Base-by-base conservation (phyloP, 2,888 invertebrate species). In the Notocelia uddmanniana region DNA sequence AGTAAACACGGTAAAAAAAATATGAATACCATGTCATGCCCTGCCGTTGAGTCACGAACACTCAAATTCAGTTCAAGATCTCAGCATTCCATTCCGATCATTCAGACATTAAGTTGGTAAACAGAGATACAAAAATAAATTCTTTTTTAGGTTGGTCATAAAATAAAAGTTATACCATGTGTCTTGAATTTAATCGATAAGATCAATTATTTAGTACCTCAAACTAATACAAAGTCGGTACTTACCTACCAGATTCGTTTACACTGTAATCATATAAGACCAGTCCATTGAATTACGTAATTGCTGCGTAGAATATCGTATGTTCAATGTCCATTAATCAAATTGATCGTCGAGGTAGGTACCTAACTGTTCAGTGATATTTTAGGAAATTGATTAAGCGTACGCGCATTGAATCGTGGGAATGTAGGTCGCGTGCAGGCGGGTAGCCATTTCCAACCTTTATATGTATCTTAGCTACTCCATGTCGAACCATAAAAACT, bases 401-500 rank as follows among this genome's bases (percentile, higher is more conserved):
- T 75, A 74, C 77, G 75, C 76, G 76, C 77, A 77, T 74, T 77
- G 79, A 74, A 76, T 76, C 76, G 76, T 75, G 76, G 79, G 85
- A 83, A 90, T 90, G 86, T 83, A 84, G 89, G 89, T 87, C 90
- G 83, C 76, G 75, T 81, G 81, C 82, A 82, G 81, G 83, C 85
- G 83, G 82, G 79, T 84, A 84, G 87, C 85, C 90, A 90, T 90
- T 91, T 91, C 81, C 84, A 89, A 90, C 89, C 85, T 85, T 85
- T 82, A 79, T 58, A 34, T 84, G 82, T 81, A 82, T 75, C 75
- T 41, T n/a, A 18, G 10, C 23, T 50, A 37, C 41, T 52, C 52
- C 59, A 59, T 15, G 66, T 15, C 15, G 26, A 34, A 62, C 57
- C 55, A 62, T 68, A 68, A 72, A 72, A 72, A 62, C 62, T 55